Evolutionary conservation across 2,888 invertebrate genomes (phyloP).

Genomic region (Muscina levida): DNA sequence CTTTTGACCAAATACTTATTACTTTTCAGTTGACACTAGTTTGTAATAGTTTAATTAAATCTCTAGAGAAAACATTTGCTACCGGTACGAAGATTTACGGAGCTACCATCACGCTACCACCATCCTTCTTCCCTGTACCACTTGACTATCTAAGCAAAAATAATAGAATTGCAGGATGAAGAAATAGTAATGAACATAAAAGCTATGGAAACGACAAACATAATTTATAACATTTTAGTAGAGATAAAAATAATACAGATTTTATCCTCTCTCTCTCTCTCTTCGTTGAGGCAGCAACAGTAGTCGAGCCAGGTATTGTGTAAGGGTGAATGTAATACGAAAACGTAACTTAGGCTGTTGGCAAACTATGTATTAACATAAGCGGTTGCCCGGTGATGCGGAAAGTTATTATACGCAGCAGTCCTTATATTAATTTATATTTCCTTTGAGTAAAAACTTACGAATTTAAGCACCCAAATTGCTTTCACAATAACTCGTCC

Average conservation of each 20-base stretch:
- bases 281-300: slow-evolving; percentile 26
- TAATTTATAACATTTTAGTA: slow-evolving; percentile 21
- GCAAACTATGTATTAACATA: too few species aligned
- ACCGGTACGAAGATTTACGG: slow-evolving; percentile 19
- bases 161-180: slow-evolving; percentile 9
- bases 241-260: slow-evolving; percentile 3
- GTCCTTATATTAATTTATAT: too few species aligned
- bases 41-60: slow-evolving; percentile 58
- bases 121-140: slow-evolving; percentile 16
- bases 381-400: too few species aligned
- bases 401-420: too few species aligned
- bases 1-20: background rate
- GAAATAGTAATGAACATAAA: slow-evolving; percentile 2
- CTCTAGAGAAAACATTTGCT: slow-evolving; percentile 41
- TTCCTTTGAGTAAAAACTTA: too few species aligned
- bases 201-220: slow-evolving; percentile 30
- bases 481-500: too few species aligned
- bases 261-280: slow-evolving; percentile 4
- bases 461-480: too few species aligned
- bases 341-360: slow-evolving; percentile 31
- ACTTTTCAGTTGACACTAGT: slow-evolving; percentile 35
- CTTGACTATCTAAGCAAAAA: slow-evolving; percentile 6
- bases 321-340: too few species aligned
- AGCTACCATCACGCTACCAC: background rate
- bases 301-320: slow-evolving; percentile 21